These are phyloP conservation scores for Passerculus sandwichensis DNA, from an alignment of 2,797 vertebrate species.

Conservation along the genomic window DNA sequence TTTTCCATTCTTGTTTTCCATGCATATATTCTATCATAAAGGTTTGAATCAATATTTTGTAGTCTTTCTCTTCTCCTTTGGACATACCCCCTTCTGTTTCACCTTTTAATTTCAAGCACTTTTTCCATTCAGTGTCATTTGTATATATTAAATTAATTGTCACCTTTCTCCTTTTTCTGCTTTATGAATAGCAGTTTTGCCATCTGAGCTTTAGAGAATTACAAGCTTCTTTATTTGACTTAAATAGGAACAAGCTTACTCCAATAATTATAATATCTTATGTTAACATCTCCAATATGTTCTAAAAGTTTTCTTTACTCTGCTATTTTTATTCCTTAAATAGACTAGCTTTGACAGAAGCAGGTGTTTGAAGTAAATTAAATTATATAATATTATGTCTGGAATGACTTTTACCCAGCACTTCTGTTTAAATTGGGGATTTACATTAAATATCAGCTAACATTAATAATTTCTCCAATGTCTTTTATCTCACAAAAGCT, in stretches of 20 bases:
- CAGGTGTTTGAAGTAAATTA: not conserved
- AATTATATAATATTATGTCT: not conserved
- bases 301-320: not conserved
- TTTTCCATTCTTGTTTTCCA: not conserved
- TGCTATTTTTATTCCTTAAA: not conserved
- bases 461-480: not conserved
- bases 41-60: not conserved
- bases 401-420: not conserved
- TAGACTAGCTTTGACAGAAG: not conserved
- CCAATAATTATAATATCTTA: not conserved
- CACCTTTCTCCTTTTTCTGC: not conserved
- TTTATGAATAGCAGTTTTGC: not conserved
- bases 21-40: not conserved
- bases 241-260: not conserved
- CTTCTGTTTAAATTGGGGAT: constrained; percentile 23
- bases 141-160: not conserved
- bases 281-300: not conserved
- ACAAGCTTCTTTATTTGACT: constrained; percentile 13
- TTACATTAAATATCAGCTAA: constrained; percentile 27
- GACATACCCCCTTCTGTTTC: not conserved
- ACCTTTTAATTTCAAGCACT: not conserved
- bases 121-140: not conserved
- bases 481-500: not conserved
- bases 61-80: not conserved
- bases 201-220: not conserved